A percentile compares a stretch with the other conserved stretches of the same genome.
phyloP scores from a whole-genome alignment of 2,113 vertebrate genomes.

The Onychostoma macrolepis region DNA sequence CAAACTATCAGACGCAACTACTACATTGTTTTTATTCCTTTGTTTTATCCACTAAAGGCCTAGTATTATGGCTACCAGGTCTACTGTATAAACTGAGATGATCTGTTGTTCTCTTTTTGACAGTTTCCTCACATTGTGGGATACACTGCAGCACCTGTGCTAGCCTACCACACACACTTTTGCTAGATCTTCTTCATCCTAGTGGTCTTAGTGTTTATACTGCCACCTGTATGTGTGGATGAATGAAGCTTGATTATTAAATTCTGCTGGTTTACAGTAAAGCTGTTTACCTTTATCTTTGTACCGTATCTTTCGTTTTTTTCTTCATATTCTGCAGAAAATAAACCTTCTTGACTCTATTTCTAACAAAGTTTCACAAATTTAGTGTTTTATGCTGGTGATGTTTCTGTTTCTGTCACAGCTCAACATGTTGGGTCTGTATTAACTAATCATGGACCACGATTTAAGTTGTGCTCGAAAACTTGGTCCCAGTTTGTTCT shows the following conservation, averaged over 20 bases:
- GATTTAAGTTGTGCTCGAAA: neutral
- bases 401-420: neutral
- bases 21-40: no score
- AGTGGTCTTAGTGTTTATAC: neutral
- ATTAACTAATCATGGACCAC: neutral
- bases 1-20: no score
- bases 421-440: neutral
- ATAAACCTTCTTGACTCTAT: neutral
- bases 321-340: neutral
- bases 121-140: no score
- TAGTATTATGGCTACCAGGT: no score
- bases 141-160: no score
- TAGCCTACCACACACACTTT: no score
- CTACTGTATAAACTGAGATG: no score
- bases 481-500: neutral
- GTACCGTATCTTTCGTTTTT: neutral
- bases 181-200: no score
- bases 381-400: neutral
- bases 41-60: no score
- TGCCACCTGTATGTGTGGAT: neutral
- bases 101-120: no score
- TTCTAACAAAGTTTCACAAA: neutral
- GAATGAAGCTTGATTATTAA: neutral
- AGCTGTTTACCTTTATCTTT: neutral
- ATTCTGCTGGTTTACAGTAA: neutral